Evolutionary conservation across 1,140 invertebrate species (phyloP).

Genomic region (Zaprionus lachaisei): DNA sequence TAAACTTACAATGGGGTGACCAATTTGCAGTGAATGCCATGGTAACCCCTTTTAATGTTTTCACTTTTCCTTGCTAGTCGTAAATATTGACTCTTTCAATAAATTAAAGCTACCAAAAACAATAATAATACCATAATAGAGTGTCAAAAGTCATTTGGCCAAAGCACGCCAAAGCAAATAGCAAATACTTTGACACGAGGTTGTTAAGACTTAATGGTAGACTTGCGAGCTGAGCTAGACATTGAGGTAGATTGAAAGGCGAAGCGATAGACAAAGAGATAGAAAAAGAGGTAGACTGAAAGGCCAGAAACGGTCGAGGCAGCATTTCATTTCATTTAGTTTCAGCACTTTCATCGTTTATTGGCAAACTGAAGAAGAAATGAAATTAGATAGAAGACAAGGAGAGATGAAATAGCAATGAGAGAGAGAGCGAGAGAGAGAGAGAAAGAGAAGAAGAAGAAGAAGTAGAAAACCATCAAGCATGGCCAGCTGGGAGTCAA

Average conservation of each 20-base stretch:
- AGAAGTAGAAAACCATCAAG: slow-evolving; percentile 1
- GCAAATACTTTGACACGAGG: slow-evolving; percentile 8
- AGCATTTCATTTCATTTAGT: slow-evolving; percentile 38
- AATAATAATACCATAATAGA: slow-evolving; percentile 11
- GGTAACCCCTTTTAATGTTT: background rate
- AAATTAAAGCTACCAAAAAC: slow-evolving; percentile 1
- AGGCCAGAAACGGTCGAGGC: slow-evolving; percentile 7
- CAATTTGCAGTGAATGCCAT: background rate
- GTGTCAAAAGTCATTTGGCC: slow-evolving; percentile 10
- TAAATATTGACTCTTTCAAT: slow-evolving; percentile 8
- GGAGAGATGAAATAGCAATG: background rate
- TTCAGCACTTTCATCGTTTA: slow-evolving; percentile 45
- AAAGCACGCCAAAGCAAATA: slow-evolving; percentile 8
- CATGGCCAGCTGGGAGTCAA: slow-evolving; percentile 17
- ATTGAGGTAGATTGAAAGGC: background rate
- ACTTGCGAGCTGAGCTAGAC: background rate
- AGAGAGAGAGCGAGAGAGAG: background rate
- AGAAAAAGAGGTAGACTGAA: background rate
- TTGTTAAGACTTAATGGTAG: slow-evolving; percentile 7
- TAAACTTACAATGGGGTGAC: background rate
- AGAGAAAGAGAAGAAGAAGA: no score
- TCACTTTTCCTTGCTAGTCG: background rate
- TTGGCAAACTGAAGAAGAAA: slow-evolving; percentile 28
- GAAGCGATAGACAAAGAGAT: background rate
- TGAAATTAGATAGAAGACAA: background rate